Evolutionary conservation across 2,888 invertebrate species (phyloP).

Genomic region (Uropetala carovei): DNA sequence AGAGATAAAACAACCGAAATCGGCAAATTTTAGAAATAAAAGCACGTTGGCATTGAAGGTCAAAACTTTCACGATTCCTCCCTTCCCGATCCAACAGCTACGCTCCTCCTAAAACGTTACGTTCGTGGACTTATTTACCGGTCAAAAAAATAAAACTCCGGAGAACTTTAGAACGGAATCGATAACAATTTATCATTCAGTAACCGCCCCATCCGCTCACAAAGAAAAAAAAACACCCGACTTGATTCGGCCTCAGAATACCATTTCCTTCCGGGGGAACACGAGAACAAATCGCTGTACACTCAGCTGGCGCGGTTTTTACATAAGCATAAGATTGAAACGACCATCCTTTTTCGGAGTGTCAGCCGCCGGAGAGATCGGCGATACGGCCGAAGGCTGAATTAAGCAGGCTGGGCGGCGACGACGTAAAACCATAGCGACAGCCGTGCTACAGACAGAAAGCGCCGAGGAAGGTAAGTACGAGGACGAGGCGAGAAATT

Average conservation of each 20-base stretch:
- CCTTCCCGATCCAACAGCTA: too few species aligned
- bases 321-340: slow-evolving; percentile 50
- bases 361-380: slow-evolving; percentile 9
- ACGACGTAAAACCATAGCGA: background rate
- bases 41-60: too few species aligned
- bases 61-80: too few species aligned
- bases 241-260: slow-evolving; percentile 29
- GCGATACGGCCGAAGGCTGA: slow-evolving; percentile 38
- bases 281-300: slow-evolving; percentile 44
- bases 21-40: too few species aligned
- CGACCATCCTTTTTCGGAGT: background rate
- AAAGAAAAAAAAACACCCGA: background rate
- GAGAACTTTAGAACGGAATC: background rate
- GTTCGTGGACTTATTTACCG: too few species aligned
- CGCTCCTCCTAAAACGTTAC: too few species aligned
- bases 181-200: slow-evolving; percentile 11
- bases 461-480: too few species aligned
- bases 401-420: slow-evolving; percentile 43
- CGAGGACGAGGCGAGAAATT: background rate
- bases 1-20: too few species aligned
- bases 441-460: background rate
- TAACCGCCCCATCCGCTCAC: background rate
- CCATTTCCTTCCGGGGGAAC: slow-evolving; percentile 52
- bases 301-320: slow-evolving; percentile 48
- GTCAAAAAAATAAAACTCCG: background rate